These are phyloP conservation scores for Gorsachius goisagi DNA, from an alignment of 2,113 vertebrate species.

Conservation along the genomic window DNA sequence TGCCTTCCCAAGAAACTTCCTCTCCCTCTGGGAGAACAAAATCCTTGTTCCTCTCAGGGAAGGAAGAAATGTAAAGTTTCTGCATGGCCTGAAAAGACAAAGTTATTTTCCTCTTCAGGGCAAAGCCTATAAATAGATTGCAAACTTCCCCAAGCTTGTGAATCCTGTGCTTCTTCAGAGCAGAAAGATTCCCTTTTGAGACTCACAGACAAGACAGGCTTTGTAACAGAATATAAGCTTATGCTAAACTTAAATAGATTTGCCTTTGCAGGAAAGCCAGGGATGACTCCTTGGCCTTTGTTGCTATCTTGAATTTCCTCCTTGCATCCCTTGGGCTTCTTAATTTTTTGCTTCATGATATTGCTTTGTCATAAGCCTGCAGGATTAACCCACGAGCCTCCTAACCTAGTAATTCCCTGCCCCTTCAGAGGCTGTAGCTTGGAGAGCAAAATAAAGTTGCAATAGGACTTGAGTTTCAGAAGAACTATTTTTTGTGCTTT, in stretches of 20 bases:
- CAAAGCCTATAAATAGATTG: conserved; percentile 31
- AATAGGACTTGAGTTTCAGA: background rate
- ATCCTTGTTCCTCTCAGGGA: background rate
- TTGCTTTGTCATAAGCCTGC: background rate
- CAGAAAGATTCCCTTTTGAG: conserved; percentile 32
- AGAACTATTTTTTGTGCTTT: background rate
- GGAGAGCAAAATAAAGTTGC: background rate
- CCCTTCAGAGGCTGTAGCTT: background rate
- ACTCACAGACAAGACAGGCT: conserved; percentile 16
- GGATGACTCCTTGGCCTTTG: background rate
- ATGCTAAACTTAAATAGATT: conserved; percentile 52
- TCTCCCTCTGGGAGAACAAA: background rate
- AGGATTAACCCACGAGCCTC: conserved; percentile 45
- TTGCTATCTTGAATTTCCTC: conserved; percentile 49
- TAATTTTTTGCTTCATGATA: conserved; percentile 44
- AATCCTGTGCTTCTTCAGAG: conserved; percentile 10
- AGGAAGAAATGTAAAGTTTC: background rate
- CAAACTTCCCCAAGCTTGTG: conserved; percentile 19
- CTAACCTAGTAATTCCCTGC: background rate
- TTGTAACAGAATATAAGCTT: conserved; percentile 41
- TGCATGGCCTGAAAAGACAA: conserved; percentile 15
- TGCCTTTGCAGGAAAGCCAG: conserved; percentile 4
- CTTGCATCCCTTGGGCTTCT: conserved; percentile 24
- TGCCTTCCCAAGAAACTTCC: background rate
- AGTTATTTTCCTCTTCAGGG: conserved; percentile 24